Percentiles rank a stretch among this genome's conserved stretches.
These are phyloP conservation scores for Eptatretus atami DNA, from an alignment of 2,797 vertebrate genomes.

Conservation along the genomic window DNA sequence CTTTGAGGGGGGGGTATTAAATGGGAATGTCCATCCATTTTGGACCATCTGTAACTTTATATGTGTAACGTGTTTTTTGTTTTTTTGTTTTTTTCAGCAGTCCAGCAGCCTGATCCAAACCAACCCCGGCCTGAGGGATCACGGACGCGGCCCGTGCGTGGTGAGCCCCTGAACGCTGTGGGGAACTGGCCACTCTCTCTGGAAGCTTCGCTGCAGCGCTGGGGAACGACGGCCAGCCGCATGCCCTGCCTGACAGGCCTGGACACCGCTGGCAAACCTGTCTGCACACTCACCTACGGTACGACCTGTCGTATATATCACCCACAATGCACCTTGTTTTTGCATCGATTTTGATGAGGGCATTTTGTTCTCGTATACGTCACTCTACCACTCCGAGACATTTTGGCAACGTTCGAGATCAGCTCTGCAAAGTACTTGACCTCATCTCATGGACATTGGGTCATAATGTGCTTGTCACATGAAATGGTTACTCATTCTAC, in stretches of 20 bases:
- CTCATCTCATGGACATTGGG: too few species aligned
- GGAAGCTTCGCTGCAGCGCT: constrained; percentile 38
- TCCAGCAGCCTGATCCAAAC: constrained; percentile 52
- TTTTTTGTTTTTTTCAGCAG: constrained; percentile 10
- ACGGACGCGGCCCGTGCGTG: constrained; percentile 31
- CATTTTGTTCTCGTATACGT: neutral
- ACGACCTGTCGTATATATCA: constrained; percentile 9
- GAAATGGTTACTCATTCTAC: too few species aligned
- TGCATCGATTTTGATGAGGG: neutral
- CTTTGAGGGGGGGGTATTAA: too few species aligned
- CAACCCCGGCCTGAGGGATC: constrained; percentile 63
- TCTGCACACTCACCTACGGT: constrained; percentile 67
- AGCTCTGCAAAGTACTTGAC: too few species aligned
- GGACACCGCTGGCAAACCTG: constrained; percentile 47
- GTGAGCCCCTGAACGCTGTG: constrained; percentile 28
- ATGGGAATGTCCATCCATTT: too few species aligned
- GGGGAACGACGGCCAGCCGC: constrained; percentile 53
- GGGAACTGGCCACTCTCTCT: constrained; percentile 38
- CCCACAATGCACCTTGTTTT: neutral
- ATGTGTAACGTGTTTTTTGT: too few species aligned
- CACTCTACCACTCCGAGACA: neutral
- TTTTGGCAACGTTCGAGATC: too few species aligned
- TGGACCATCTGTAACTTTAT: too few species aligned
- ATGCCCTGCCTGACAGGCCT: constrained; percentile 50
- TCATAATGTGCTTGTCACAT: too few species aligned